Evolutionary conservation across 2,888 invertebrate genomes (phyloP).

Genomic region (Anoplius nigerrimus): DNA sequence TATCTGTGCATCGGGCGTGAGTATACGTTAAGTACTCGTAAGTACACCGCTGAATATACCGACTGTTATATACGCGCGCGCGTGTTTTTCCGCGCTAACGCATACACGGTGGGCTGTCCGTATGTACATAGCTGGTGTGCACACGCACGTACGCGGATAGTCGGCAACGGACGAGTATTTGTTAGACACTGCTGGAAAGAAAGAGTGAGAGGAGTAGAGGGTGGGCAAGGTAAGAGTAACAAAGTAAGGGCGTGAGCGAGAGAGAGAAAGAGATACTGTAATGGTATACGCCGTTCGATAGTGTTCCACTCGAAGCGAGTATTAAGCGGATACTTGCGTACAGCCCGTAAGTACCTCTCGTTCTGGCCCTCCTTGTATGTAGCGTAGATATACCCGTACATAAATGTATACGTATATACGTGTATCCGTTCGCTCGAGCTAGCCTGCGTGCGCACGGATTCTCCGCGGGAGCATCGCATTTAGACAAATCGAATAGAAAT

Average conservation of each 20-base stretch:
- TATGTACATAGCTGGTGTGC: constrained; percentile 6
- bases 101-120: too few species aligned
- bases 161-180: not conserved
- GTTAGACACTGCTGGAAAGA: not conserved
- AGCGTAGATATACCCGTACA: constrained; percentile 5
- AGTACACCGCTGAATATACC: constrained; percentile 46
- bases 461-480: constrained; percentile 55
- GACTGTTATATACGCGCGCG: constrained; percentile 29
- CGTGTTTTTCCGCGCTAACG: too few species aligned
- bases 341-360: constrained; percentile 54
- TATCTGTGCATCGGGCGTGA: constrained; percentile 66
- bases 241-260: too few species aligned
- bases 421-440: constrained; percentile 2
- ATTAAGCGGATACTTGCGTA: constrained; percentile 59
- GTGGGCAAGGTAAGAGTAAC: not conserved
- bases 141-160: not conserved
- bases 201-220: too few species aligned
- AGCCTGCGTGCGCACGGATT: constrained; percentile 22
- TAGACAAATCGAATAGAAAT: constrained; percentile 57
- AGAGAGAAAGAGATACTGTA: constrained; percentile 5
- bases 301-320: constrained; percentile 46
- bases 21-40: constrained; percentile 56
- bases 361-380: constrained; percentile 34
- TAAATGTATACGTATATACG: not conserved
- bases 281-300: constrained; percentile 28